A percentile compares a stretch with the other conserved stretches of the same genome.
Conservation (phyloP, 1,140 invertebrate species). For the Lucilia cuprina region DNA sequence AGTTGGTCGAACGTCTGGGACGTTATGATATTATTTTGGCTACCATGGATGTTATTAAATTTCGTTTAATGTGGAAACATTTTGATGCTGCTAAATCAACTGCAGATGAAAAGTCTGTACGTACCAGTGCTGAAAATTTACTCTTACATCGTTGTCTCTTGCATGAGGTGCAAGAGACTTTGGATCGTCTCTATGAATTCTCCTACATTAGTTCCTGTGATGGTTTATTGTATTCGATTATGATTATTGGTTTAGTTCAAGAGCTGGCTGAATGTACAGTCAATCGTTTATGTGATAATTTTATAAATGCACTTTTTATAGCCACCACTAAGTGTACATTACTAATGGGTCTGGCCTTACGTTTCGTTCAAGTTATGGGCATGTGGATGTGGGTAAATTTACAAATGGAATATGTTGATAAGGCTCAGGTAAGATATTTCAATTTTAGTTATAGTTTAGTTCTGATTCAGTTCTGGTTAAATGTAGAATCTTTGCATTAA, state of each 20-base stretch:
- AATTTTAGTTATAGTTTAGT: neutral
- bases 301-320: slow-evolving; percentile 42
- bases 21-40: slow-evolving; percentile 50
- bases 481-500: too few species aligned
- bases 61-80: slow-evolving; percentile 47
- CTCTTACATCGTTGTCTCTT: slow-evolving; percentile 37
- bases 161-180: slow-evolving; percentile 45
- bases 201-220: slow-evolving; percentile 43
- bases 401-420: slow-evolving; percentile 54
- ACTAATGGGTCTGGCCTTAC: slow-evolving; percentile 47
- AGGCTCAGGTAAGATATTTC: slow-evolving; percentile 41
- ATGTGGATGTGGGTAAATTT: slow-evolving; percentile 53
- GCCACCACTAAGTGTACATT: slow-evolving; percentile 44
- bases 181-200: slow-evolving; percentile 42
- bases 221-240: slow-evolving; percentile 35
- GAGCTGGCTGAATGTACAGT: slow-evolving; percentile 51
- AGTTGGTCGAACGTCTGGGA: slow-evolving; percentile 44
- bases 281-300: slow-evolving; percentile 49
- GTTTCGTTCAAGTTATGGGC: slow-evolving; percentile 47
- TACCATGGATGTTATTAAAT: slow-evolving; percentile 48
- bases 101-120: slow-evolving; percentile 4
- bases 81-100: neutral
- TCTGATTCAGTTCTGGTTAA: too few species aligned
- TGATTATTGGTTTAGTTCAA: slow-evolving; percentile 44
- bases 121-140: neutral